Evolutionary conservation across 2,888 invertebrate species (phyloP), one percentile per base, ranked within the genome.

Genomic region (Hesperia comma): DNA sequence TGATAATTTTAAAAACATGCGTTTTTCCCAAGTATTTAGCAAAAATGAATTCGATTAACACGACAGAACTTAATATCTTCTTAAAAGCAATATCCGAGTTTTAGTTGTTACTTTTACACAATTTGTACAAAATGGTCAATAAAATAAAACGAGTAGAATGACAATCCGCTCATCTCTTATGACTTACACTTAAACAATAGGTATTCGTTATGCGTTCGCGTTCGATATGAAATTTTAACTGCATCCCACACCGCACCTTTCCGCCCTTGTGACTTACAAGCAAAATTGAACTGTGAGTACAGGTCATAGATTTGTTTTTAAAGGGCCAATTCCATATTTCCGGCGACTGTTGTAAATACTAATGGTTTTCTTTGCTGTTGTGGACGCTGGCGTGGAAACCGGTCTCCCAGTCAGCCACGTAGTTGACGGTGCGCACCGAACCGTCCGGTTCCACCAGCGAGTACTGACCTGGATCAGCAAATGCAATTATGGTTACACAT

Each of bases 361-460:
- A 90, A 77, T 90, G 90, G 70, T 87, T 86, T 86, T 94, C 94
- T 84, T 94, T 93, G 87, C 94, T 94, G 85, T 95, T 95, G 84
- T 93, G 94, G 58, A 96, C 95, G 80, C 94, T 93, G 69, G 96
- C 96, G 83, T 96, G 95, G 92, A 96, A 96, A 78, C 96, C 96
- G 75, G 95, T 95, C 85, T 95, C 94, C 96, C 96, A 96, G 83
- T 96, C 96, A 66, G 96, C 96, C 67, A 95, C 94, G 86, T 96
- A 96, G 86, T 95, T 94, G 68, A 96, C 96, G 2, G 95, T 96
- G 72, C 96, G 93, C 67, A 96, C 95, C 71, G 95, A 95, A 67
- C 96, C 96, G 87, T 96, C 96, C 55, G 95, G 95, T 82, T 96
- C 96, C 70, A 95, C 95, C 77, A 95, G 85, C 12, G 94, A 94